A percentile compares a stretch with the other conserved stretches of the same genome.
phyloP scores from a whole-genome alignment of 2,113 vertebrate genomes.

The Gymnarchus niloticus region DNA sequence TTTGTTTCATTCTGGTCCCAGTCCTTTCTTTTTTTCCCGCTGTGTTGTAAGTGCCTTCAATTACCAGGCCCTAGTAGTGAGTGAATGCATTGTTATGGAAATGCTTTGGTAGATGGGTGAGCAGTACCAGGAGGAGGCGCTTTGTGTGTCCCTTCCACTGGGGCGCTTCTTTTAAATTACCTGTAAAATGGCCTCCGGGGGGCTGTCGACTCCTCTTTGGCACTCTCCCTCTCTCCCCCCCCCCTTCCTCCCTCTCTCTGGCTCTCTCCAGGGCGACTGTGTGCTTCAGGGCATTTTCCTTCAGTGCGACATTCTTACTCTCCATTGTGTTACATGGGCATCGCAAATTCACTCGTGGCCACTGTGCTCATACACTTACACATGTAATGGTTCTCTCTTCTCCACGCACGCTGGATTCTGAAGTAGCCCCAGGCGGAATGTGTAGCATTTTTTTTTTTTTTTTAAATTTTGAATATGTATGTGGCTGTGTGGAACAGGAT shows the following conservation, averaged over 20 bases:
- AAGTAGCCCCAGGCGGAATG: constrained; percentile 10
- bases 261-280: constrained; percentile 27
- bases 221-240: constrained; percentile 29
- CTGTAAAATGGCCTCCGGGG: constrained; percentile 62
- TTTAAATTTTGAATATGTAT: constrained; percentile 7
- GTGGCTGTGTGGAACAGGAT: not conserved
- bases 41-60: constrained; percentile 42
- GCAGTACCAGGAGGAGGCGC: constrained; percentile 19
- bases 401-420: not conserved
- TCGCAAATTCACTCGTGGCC: not conserved
- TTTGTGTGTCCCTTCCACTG: constrained; percentile 49
- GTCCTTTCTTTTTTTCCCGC: constrained; percentile 28
- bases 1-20: constrained; percentile 27
- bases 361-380: not conserved
- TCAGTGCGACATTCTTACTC: not conserved
- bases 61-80: constrained; percentile 45
- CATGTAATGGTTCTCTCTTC: not conserved
- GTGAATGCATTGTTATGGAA: constrained; percentile 44
- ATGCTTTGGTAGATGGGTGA: constrained; percentile 26
- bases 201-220: constrained; percentile 37
- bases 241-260: constrained; percentile 14
- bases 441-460: not conserved
- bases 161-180: constrained; percentile 64
- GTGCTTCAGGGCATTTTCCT: not conserved
- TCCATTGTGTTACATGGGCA: not conserved